phyloP scores from a whole-genome alignment of 2,888 invertebrate genomes.

The Eupithecia tripunctaria region DNA sequence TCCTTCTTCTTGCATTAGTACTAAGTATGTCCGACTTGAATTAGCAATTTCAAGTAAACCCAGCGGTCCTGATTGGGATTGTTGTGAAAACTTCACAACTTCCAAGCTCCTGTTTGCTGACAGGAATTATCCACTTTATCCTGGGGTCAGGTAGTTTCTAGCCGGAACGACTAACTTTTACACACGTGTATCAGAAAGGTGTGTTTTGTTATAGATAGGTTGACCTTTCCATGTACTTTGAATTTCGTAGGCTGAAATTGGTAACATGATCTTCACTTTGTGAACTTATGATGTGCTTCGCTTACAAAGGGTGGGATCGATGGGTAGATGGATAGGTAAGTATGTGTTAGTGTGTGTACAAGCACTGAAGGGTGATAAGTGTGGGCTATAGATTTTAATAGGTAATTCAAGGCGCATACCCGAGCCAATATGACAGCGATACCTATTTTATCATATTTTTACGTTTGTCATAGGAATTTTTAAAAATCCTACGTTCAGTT shows the following conservation, averaged over 20 bases:
- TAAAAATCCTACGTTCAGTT: too few relatives aligned
- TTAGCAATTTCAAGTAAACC: background rate
- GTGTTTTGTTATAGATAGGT: background rate
- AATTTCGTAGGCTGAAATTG: background rate
- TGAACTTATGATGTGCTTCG: background rate
- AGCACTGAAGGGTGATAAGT: background rate
- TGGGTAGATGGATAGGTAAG: background rate
- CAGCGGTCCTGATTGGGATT: constrained; percentile 3
- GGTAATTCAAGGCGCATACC: background rate
- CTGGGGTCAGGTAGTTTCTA: background rate
- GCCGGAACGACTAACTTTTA: background rate
- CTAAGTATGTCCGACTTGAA: background rate
- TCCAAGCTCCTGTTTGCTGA: background rate
- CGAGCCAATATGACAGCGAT: too few relatives aligned
- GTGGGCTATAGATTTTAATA: background rate
- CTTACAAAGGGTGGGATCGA: background rate
- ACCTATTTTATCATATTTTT: too few relatives aligned
- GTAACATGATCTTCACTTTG: background rate
- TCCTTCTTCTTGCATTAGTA: background rate
- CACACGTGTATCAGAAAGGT: background rate
- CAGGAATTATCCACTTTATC: background rate
- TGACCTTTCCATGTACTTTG: background rate
- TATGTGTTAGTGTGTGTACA: background rate
- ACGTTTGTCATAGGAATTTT: too few relatives aligned
- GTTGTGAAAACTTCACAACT: constrained; percentile 8